These are phyloP conservation scores for Leptodactylus fallax DNA, from an alignment of 2,797 vertebrate genomes.

Conservation along the genomic window DNA sequence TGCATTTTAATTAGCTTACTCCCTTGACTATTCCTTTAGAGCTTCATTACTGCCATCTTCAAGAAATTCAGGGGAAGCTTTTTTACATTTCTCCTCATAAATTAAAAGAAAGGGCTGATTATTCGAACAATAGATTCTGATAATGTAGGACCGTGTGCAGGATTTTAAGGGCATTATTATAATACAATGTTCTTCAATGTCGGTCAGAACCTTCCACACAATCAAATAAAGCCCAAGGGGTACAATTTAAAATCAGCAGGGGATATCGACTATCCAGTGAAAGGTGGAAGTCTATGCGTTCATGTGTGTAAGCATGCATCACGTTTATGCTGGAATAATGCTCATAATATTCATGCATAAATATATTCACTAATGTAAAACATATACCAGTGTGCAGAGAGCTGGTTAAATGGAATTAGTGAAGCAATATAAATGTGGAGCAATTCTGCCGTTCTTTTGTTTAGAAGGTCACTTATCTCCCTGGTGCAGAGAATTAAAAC, in stretches of 20 bases:
- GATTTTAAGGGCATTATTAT: constrained; percentile 66
- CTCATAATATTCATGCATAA: constrained; percentile 62
- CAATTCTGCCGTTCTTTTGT: constrained; percentile 51
- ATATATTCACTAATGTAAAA: constrained; percentile 60
- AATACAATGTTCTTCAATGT: constrained; percentile 22
- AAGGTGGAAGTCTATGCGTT: constrained; percentile 60
- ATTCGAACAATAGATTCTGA: constrained; percentile 67
- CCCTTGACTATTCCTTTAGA: constrained; percentile 78
- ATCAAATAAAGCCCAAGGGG: constrained; percentile 49
- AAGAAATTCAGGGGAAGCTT: constrained; percentile 72
- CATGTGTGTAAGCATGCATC: constrained; percentile 64
- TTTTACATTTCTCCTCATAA: constrained; percentile 71
- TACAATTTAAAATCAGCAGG: constrained; percentile 62
- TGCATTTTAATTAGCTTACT: constrained; percentile 86
- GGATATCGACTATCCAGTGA: constrained; percentile 58
- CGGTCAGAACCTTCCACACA: constrained; percentile 25
- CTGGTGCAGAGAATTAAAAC: constrained; percentile 49
- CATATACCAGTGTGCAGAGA: constrained; percentile 38
- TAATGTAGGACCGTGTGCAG: constrained; percentile 48
- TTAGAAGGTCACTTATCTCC: constrained; percentile 57
- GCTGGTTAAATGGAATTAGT: constrained; percentile 60
- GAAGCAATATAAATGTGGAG: constrained; percentile 52
- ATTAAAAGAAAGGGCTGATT: constrained; percentile 74
- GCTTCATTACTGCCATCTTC: constrained; percentile 77
- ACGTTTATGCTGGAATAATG: constrained; percentile 61